phyloP scores from a whole-genome alignment of 1,140 invertebrate genomes.

The Idris sp. region DNA sequence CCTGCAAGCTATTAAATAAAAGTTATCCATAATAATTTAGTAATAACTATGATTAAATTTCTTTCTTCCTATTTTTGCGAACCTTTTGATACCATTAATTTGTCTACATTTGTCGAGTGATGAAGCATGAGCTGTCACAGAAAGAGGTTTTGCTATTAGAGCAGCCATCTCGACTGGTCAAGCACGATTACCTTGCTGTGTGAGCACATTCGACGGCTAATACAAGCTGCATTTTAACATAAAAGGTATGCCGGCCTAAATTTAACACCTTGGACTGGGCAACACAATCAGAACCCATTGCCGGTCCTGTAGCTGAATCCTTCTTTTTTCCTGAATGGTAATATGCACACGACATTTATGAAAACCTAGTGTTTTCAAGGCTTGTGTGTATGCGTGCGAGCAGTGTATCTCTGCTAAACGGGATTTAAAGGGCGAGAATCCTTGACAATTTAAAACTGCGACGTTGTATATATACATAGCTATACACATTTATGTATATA shows the following conservation, averaged over 20 bases:
- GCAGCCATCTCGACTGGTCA: conserved; percentile 40
- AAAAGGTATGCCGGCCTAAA: conserved; percentile 34
- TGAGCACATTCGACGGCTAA: conserved; percentile 31
- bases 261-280: conserved; percentile 21
- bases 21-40: too few relatives aligned
- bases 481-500: background rate
- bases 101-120: conserved; percentile 23
- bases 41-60: too few relatives aligned
- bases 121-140: conserved; percentile 23
- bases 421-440: conserved; percentile 17
- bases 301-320: conserved; percentile 28
- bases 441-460: conserved; percentile 14
- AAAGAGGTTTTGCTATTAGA: conserved; percentile 37
- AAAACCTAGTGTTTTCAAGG: conserved; percentile 20
- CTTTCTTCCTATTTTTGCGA: too few relatives aligned
- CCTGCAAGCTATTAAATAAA: too few relatives aligned
- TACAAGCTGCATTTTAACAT: conserved; percentile 42
- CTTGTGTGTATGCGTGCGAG: background rate
- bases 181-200: conserved; percentile 26
- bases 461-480: background rate
- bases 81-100: conserved; percentile 16
- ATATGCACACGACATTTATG: conserved; percentile 25
- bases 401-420: background rate
- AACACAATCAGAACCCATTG: conserved; percentile 29
- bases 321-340: conserved; percentile 11